Evolutionary conservation across 2,113 vertebrate species (phyloP).

Genomic region (Strix uralensis): DNA sequence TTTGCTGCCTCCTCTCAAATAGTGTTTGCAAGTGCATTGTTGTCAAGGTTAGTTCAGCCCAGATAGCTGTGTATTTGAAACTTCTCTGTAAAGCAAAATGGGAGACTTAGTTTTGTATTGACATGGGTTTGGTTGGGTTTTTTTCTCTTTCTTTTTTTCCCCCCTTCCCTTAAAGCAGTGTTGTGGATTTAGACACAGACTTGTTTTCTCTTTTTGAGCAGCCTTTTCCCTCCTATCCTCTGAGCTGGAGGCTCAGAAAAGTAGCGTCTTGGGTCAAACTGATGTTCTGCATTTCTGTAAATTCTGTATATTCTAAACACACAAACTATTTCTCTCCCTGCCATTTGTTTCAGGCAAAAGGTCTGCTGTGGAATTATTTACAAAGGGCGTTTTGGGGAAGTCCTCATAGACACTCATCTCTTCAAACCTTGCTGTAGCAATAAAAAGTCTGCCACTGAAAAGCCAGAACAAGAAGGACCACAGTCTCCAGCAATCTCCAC

Average conservation of each 20-base stretch:
- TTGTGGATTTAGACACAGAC: neutral
- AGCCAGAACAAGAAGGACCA: conserved; percentile 70
- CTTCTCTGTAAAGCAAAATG: neutral
- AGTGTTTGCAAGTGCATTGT: neutral
- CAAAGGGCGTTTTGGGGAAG: conserved; percentile 95
- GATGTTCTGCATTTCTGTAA: neutral
- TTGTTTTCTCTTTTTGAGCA: neutral
- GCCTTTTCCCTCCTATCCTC: neutral
- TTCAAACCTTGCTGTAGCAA: conserved; percentile 98
- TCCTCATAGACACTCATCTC: conserved; percentile 95
- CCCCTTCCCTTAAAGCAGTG: neutral
- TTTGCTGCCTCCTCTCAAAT: conserved; percentile 30
- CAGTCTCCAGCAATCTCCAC: conserved; percentile 73
- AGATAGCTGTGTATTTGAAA: neutral
- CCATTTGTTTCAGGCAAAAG: conserved; percentile 82
- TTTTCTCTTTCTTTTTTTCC: too few relatives aligned
- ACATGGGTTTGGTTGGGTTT: neutral
- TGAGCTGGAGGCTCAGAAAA: neutral
- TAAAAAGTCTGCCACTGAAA: conserved; percentile 78
- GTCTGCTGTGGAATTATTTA: conserved; percentile 99
- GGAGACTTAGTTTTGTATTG: neutral
- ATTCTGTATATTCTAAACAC: neutral
- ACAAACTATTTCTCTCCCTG: neutral
- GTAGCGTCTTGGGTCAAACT: neutral
- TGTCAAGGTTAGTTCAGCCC: neutral